These are phyloP conservation scores for Propithecus perrieri DNA, from an alignment of 2,797 vertebrate species.

Conservation along the genomic window DNA sequence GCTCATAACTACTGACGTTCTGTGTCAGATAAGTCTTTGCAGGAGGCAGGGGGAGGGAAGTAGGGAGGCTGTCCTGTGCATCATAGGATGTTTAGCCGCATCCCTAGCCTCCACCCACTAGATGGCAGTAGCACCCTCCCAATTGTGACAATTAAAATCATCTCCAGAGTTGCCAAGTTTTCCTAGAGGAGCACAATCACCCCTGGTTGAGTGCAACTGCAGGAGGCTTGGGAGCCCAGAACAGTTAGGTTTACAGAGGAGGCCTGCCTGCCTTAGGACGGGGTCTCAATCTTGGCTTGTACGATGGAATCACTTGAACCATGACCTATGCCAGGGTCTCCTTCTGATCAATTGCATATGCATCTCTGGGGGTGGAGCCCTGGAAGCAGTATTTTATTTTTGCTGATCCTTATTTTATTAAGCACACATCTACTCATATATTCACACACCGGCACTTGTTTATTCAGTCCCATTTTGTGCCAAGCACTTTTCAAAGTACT, in stretches of 20 bases:
- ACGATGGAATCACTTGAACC: background rate
- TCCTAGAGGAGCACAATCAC: background rate
- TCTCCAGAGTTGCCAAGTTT: background rate
- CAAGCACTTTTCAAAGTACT: background rate
- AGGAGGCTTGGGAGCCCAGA: background rate
- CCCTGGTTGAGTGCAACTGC: background rate
- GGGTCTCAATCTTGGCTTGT: background rate
- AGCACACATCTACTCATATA: background rate
- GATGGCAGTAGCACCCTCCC: background rate
- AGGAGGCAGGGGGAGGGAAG: background rate
- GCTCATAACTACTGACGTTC: background rate
- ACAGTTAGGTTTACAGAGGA: background rate
- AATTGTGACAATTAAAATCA: background rate
- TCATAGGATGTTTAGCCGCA: background rate
- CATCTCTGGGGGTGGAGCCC: background rate
- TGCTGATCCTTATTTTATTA: background rate
- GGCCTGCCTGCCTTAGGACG: rapidly evolving
- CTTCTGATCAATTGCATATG: background rate
- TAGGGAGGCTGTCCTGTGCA: background rate
- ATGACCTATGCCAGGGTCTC: background rate
- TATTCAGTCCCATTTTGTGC: no score
- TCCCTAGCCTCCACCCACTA: background rate
- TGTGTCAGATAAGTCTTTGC: background rate
- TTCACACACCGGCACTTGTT: background rate
- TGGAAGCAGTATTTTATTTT: background rate